phyloP scores from a whole-genome alignment of 2,113 vertebrate species.

The Cheirogaleus medius region DNA sequence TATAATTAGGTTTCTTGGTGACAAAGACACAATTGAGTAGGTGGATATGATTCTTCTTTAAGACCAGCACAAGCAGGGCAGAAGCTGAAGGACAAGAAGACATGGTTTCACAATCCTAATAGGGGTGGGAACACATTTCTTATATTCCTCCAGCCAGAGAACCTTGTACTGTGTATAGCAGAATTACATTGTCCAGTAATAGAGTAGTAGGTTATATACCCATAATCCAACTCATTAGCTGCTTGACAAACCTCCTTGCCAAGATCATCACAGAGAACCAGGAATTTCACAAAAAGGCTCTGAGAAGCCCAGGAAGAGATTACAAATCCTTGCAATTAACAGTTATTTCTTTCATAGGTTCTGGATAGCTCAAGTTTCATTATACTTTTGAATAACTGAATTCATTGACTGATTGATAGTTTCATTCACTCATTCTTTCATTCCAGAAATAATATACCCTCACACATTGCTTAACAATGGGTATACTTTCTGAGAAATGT shows the following conservation, averaged over 20 bases:
- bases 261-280: not conserved
- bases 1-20: not conserved
- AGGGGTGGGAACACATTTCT: not conserved
- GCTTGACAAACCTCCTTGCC: not conserved
- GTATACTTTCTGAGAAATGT: not conserved
- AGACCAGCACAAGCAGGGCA: not conserved
- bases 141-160: not conserved
- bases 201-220: not conserved
- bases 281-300: conserved; percentile 22
- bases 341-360: not conserved
- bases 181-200: not conserved
- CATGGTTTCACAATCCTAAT: not conserved
- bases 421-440: not conserved
- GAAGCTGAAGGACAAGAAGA: not conserved
- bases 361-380: not conserved
- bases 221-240: not conserved
- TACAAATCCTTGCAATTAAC: not conserved
- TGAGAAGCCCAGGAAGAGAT: not conserved
- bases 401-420: not conserved
- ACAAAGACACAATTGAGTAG: not conserved
- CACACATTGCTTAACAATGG: not conserved
- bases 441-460: not conserved
- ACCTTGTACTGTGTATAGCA: not conserved
- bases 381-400: not conserved
- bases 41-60: not conserved